Evolutionary conservation across 2,797 vertebrate species (phyloP), one percentile per base, ranked within the genome.

Genomic region (Parauchenoglanis ngamensis): DNA sequence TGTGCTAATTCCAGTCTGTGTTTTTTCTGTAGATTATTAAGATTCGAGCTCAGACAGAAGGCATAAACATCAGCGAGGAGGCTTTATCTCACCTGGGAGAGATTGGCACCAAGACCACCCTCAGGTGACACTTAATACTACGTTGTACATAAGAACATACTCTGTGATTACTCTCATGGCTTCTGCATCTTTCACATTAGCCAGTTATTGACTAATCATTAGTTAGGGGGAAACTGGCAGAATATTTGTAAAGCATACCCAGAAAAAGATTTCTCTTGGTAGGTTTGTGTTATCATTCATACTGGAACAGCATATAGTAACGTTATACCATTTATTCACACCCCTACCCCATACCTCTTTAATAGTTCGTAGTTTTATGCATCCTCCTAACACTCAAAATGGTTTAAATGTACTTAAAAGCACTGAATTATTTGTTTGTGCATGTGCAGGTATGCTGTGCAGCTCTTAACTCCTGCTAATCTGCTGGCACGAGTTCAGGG

Each of bases 41-140:
- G 93, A 98, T 99, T 92, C 97, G 98, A 21, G 95, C 98, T 87
- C 98, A 99, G 94, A 99, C 96, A 0, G 98, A 99, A 91, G 96
- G 98, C 25, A 98, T 99, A 92, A 97, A 94, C 89, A 96, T 97
- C 92, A 98, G 97, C 0, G 98, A 99, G 88, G 98, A 99, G 75
- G 97, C 97, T 11, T 94, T 99, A 31, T 92, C 96, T 90, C 98
- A 99, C 90, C 93, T 99, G 84, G 97, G 97, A 72, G 98, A 99
- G 92, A 98, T 99, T 0, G 98, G 98, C 89, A 97, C 97, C 84
- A 99, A 99, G 94, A 99, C 98, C 90, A 99, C 98, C 0, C 96
- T 99, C 91, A 97, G 98, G 98, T 99, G 94, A 93, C 92, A n/a
- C 25, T 40, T 46, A 12, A 4, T 5, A 78, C 13, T 11, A 28